Percentiles rank a stretch among this genome's conserved stretches.
These are phyloP conservation scores for Pheosia tremula DNA, from an alignment of 2,888 invertebrate genomes.

Conservation along the genomic window DNA sequence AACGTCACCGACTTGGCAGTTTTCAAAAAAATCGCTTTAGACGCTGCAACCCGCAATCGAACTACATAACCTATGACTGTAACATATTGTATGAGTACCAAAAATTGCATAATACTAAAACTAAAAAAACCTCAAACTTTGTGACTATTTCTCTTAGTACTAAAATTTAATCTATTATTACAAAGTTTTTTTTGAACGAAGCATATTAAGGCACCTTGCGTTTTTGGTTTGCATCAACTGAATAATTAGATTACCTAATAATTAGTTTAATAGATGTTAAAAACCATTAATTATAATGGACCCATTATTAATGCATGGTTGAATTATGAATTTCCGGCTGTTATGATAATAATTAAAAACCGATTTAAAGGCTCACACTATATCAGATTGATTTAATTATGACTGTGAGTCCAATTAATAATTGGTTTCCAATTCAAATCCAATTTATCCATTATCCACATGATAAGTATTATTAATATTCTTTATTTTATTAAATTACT, in stretches of 20 bases:
- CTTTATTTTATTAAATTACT: too few species aligned
- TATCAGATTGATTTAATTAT: neutral
- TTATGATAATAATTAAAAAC: neutral
- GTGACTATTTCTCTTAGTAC: constrained; percentile 66
- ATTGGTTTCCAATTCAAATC: too few species aligned
- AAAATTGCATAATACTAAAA: constrained; percentile 36
- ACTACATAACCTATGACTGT: constrained; percentile 32
- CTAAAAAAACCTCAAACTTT: constrained; percentile 48
- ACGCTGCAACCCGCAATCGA: constrained; percentile 13
- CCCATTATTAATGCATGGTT: constrained; percentile 26
- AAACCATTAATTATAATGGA: constrained; percentile 31
- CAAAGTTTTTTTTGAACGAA: constrained; percentile 40
- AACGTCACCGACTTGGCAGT: too few species aligned
- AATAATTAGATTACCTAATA: constrained; percentile 15
- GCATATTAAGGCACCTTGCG: constrained; percentile 72
- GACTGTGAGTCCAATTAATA: neutral
- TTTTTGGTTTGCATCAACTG: constrained; percentile 66
- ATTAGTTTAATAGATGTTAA: constrained; percentile 13
- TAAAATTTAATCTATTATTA: constrained; percentile 32
- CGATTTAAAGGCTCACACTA: constrained; percentile 1
- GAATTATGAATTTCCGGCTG: constrained; percentile 5
- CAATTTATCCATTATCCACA: too few species aligned
- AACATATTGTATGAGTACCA: constrained; percentile 39
- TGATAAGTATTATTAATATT: too few species aligned
- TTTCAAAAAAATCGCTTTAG: constrained; percentile 15